Evolutionary conservation across 1,140 invertebrate genomes (phyloP), one percentile per base, ranked within the genome.

Genomic region (Drosophila virilis): DNA sequence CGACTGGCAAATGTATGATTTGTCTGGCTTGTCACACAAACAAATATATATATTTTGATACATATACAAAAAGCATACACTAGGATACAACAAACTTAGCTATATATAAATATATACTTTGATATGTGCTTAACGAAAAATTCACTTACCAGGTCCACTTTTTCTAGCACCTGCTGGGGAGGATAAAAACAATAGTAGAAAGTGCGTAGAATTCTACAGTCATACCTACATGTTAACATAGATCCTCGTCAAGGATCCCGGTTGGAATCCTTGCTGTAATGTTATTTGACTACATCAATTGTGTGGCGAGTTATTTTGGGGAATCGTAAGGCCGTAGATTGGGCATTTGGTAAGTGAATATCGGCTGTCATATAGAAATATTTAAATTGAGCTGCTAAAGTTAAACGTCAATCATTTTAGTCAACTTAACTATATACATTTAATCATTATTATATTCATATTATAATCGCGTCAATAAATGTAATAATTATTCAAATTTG

Each of bases 401-500:
- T 12, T 22, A 48, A 61, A 50, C 32, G 40, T 33, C 9, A 8
- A 28, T 1, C 7, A 22, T 12, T 50, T 59, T 45, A 40, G 35
- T 46, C 5, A 32, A 48, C 42, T 48, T 70, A 48, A 64, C 52
- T 55, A 55, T 55, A 22, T 54, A 61, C 37, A 54, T 70, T 28
- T 54, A 46, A 45, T 55, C 37, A 59, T 66, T 57, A 72, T 72
- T 66, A 72, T 58, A 52, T 58, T 72, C 13, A 59, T 45, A 59
- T 51, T 72, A 72, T 67, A 73, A 73, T 60, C 33, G 48, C 64
- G 70, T 73, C 70, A 60, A 60, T 68, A 68, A 68, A 59, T 60
- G 48, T 57, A 68, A 60, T 68, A 68, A 46, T 59, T 32, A 8
- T 67, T 67, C 17, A 67, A 45, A 68, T 48, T 22, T 42, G 8